Percentiles rank a stretch among this genome's conserved stretches.
phyloP scores from a whole-genome alignment of 2,888 invertebrate species.

The Rhagonycha fulva region DNA sequence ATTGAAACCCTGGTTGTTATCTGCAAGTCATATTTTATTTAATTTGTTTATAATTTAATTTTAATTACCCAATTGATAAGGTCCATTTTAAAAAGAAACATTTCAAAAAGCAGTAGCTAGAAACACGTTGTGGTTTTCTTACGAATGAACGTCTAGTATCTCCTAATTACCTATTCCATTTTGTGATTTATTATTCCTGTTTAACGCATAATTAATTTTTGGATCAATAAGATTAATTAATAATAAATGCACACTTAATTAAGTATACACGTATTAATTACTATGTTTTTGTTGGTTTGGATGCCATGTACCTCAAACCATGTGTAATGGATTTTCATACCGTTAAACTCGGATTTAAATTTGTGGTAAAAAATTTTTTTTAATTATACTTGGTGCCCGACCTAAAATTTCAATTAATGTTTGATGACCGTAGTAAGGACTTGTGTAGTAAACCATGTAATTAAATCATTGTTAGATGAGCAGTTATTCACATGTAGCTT shows the following conservation, averaged over 20 bases:
- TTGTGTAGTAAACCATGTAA: slow-evolving; percentile 17
- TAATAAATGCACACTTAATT: background rate
- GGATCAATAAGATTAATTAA: background rate
- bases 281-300: background rate
- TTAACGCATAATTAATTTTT: background rate
- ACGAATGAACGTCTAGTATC: background rate
- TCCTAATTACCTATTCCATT: background rate
- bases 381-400: background rate
- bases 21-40: background rate
- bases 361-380: background rate
- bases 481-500: slow-evolving; percentile 31
- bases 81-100: background rate
- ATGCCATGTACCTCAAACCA: background rate
- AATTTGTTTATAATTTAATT: background rate
- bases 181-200: background rate
- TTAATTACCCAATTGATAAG: background rate
- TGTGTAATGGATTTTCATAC: background rate
- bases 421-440: slow-evolving; percentile 7
- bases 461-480: slow-evolving; percentile 33
- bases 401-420: slow-evolving; percentile 8
- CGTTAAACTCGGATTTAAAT: background rate
- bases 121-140: background rate
- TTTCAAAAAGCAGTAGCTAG: background rate
- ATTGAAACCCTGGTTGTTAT: background rate
- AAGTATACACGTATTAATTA: background rate